These are phyloP conservation scores for Metellina segmentata DNA, from an alignment of 2,888 invertebrate genomes.

Conservation along the genomic window DNA sequence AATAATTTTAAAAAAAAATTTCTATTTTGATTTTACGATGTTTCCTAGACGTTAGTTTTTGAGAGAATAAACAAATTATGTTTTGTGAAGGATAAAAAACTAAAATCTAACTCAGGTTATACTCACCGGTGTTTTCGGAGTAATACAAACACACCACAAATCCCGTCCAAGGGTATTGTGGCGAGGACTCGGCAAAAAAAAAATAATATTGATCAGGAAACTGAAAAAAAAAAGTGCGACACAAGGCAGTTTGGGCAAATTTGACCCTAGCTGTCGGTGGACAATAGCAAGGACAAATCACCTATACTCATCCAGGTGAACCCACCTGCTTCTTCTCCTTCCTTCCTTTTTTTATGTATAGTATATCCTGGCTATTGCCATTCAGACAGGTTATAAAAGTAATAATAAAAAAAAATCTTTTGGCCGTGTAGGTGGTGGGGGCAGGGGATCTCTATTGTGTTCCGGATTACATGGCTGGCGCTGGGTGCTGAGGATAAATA, in stretches of 20 bases:
- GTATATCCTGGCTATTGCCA: constrained; percentile 32
- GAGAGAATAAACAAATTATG: too few relatives aligned
- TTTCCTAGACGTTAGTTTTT: too few relatives aligned
- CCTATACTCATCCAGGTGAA: constrained; percentile 39
- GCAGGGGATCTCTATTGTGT: constrained; percentile 36
- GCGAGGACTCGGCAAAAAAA: background rate
- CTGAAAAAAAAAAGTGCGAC: background rate
- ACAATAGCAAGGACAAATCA: constrained; percentile 71
- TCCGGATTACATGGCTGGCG: constrained; percentile 29
- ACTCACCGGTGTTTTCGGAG: background rate
- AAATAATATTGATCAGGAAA: background rate
- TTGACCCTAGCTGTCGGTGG: constrained; percentile 34
- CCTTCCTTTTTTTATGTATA: constrained; percentile 31
- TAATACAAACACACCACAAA: background rate
- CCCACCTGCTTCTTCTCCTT: constrained; percentile 57
- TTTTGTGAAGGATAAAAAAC: too few relatives aligned
- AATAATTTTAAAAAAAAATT: too few relatives aligned
- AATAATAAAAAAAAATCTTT: constrained; percentile 38
- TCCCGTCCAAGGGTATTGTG: background rate
- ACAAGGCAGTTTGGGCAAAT: constrained; percentile 8
- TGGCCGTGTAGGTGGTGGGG: constrained; percentile 44
- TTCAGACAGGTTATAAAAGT: constrained; percentile 55
- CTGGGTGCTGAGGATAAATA: constrained; percentile 24
- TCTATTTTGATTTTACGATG: too few relatives aligned
- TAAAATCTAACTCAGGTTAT: too few relatives aligned